phyloP scores from a whole-genome alignment of 1,140 invertebrate genomes.

The Bombus consobrinus region DNA sequence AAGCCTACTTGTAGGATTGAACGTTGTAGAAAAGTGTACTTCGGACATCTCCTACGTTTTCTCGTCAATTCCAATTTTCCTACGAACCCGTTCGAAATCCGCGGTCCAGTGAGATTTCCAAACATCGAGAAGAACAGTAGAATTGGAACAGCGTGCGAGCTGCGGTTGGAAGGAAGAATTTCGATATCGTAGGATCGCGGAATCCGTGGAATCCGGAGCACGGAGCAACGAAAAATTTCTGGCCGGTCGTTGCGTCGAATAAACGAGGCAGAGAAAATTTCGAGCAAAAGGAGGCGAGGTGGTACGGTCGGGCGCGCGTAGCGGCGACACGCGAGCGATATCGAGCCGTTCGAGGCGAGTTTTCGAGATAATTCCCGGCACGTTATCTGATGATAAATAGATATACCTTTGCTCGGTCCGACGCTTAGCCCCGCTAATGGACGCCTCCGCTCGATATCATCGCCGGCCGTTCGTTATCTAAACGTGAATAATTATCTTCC shows the following conservation, averaged over 20 bases:
- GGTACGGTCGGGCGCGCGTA: not conserved
- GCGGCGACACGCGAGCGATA: slow-evolving; percentile 72
- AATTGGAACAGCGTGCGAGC: too few species aligned
- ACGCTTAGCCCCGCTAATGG: slow-evolving; percentile 74
- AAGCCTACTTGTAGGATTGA: too few species aligned
- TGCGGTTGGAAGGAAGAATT: too few species aligned
- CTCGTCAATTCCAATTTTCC: too few species aligned
- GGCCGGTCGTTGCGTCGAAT: too few species aligned
- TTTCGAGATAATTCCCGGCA: slow-evolving; percentile 71
- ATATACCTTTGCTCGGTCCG: slow-evolving; percentile 67
- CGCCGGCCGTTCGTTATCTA: slow-evolving; percentile 78
- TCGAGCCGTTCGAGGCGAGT: slow-evolving; percentile 70
- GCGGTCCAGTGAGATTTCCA: too few species aligned
- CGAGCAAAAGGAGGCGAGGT: not conserved
- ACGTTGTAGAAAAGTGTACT: too few species aligned
- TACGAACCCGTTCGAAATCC: too few species aligned
- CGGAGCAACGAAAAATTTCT: not conserved
- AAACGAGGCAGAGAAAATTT: not conserved
- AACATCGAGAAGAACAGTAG: too few species aligned
- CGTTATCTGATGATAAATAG: slow-evolving; percentile 78
- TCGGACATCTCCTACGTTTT: too few species aligned
- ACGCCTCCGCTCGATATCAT: slow-evolving; percentile 75
- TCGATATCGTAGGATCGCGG: not conserved
- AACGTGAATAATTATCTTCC: slow-evolving; percentile 79
- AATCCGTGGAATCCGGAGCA: not conserved